A percentile compares a stretch with the other conserved stretches of the same genome.
Conservation (phyloP, 2,797 vertebrate genomes). For the Trachurus trachurus region DNA sequence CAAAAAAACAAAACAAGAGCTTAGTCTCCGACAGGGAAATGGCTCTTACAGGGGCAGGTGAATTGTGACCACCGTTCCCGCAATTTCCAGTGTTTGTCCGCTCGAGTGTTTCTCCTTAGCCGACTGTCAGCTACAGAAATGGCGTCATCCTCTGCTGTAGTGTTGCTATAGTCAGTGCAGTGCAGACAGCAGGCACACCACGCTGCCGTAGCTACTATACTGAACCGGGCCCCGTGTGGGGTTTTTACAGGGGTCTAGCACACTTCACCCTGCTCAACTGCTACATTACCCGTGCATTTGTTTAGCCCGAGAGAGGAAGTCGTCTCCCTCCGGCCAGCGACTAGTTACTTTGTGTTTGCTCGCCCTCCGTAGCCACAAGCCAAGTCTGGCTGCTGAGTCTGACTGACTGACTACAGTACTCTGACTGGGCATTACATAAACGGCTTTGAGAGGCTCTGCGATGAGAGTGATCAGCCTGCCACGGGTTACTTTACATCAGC, state of each 20-base stretch:
- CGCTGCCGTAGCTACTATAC: constrained; percentile 48
- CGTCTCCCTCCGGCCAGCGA: constrained; percentile 13
- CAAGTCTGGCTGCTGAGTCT: constrained; percentile 44
- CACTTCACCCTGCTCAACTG: neutral
- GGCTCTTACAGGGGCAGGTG: constrained; percentile 49
- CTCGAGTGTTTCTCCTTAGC: constrained; percentile 63
- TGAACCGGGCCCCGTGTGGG: constrained; percentile 31
- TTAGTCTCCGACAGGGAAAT: constrained; percentile 16
- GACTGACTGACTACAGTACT: constrained; percentile 52
- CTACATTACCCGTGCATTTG: constrained; percentile 46
- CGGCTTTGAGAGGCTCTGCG: constrained; percentile 64
- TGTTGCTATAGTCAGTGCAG: constrained; percentile 66
- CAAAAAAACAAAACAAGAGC: neutral
- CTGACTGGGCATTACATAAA: constrained; percentile 79
- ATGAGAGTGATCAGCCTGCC: constrained; percentile 66
- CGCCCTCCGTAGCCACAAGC: constrained; percentile 49
- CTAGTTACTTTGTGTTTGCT: constrained; percentile 53
- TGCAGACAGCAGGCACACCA: constrained; percentile 67
- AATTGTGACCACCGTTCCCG: constrained; percentile 41
- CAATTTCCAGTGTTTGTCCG: constrained; percentile 42
- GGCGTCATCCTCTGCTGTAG: constrained; percentile 87
- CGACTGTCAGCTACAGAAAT: constrained; percentile 85
- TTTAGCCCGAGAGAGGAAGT: constrained; percentile 16
- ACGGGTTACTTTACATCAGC: constrained; percentile 68
- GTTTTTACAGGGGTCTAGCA: constrained; percentile 20